Percentiles rank a stretch among this genome's conserved stretches.
phyloP scores from a whole-genome alignment of 2,797 vertebrate genomes.

The Aplochiton taeniatus region DNA sequence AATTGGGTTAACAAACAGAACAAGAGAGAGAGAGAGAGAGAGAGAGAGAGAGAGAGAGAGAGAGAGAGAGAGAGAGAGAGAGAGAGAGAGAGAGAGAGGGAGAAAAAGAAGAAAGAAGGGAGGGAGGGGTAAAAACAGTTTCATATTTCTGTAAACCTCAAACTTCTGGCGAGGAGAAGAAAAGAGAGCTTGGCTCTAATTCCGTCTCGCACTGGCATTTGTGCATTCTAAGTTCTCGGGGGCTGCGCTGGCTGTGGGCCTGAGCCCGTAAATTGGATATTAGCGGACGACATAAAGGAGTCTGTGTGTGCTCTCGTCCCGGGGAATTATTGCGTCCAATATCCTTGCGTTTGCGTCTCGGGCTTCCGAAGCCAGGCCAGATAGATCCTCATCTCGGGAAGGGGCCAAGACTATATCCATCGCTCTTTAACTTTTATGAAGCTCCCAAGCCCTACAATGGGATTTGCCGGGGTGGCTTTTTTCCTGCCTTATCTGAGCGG shows the following conservation, averaged over 20 bases:
- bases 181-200: slow-evolving; percentile 78
- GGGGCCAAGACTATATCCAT: slow-evolving; percentile 73
- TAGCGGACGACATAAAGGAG: slow-evolving; percentile 79
- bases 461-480: slow-evolving; percentile 80
- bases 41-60: not conserved
- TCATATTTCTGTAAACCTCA: slow-evolving; percentile 78
- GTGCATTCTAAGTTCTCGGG: slow-evolving; percentile 76
- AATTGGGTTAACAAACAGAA: slow-evolving; percentile 53
- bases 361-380: slow-evolving; percentile 61
- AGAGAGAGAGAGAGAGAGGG: not conserved
- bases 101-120: not conserved
- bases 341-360: slow-evolving; percentile 69
- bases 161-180: slow-evolving; percentile 77
- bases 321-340: slow-evolving; percentile 80
- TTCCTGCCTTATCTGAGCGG: slow-evolving; percentile 61
- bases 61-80: not conserved
- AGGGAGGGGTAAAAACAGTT: slow-evolving; percentile 50
- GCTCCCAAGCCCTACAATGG: slow-evolving; percentile 79
- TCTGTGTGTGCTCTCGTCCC: slow-evolving; percentile 76
- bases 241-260: slow-evolving; percentile 80
- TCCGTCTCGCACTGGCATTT: slow-evolving; percentile 77
- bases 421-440: slow-evolving; percentile 80
- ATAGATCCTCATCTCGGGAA: slow-evolving; percentile 81
- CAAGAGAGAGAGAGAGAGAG: not conserved
- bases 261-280: slow-evolving; percentile 83